Conservation (phyloP, 2,797 vertebrate genomes). For the Aeoliscus strigatus region DNA sequence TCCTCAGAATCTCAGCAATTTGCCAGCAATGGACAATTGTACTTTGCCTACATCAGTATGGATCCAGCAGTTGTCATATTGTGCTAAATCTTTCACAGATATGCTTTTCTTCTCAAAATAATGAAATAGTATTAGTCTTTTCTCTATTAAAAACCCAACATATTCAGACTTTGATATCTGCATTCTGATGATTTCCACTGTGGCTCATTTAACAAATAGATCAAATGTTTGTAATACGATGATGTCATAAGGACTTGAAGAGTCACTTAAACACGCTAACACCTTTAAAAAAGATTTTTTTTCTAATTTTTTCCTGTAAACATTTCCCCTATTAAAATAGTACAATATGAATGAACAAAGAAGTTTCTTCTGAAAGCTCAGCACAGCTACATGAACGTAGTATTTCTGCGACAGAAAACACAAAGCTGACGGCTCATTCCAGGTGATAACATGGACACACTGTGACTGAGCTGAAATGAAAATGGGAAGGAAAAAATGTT, state of each 20-base stretch:
- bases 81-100: conserved; percentile 23
- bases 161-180: conserved; percentile 25
- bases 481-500: conserved; percentile 31
- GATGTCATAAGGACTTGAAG: conserved; percentile 12
- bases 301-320: conserved; percentile 57
- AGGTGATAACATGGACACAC: conserved; percentile 29
- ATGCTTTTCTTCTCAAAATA: conserved; percentile 32
- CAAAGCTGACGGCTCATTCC: conserved; percentile 19
- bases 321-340: conserved; percentile 38
- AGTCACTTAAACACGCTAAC: conserved; percentile 29
- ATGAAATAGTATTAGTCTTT: conserved; percentile 24
- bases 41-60: conserved; percentile 21
- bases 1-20: conserved; percentile 18
- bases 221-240: conserved; percentile 1
- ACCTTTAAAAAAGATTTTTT: conserved; percentile 25
- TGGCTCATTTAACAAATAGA: conserved; percentile 25
- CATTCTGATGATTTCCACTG: conserved; percentile 36
- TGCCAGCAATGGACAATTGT: conserved; percentile 17
- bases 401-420: conserved; percentile 19
- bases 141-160: conserved; percentile 32
- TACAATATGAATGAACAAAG: conserved; percentile 19
- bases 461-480: conserved; percentile 18
- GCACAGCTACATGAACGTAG: conserved; percentile 31
- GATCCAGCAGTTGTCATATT: conserved; percentile 37
- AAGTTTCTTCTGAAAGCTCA: conserved; percentile 22